Evolutionary conservation across 2,888 invertebrate species (phyloP), one percentile per base, ranked within the genome.

Genomic region (Mamestra brassicae): DNA sequence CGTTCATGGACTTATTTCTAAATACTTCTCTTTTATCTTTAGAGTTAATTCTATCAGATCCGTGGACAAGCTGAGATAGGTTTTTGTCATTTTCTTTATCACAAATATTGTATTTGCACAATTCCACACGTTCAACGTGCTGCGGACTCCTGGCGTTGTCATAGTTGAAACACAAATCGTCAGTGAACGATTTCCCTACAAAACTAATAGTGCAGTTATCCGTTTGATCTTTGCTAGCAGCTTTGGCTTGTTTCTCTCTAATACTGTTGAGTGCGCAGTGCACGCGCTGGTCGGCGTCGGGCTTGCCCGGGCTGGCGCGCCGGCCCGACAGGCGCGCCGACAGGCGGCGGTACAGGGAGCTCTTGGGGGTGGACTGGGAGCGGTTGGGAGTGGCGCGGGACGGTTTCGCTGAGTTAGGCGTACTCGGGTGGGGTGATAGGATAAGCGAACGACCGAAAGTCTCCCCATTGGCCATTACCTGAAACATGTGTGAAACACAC

Each of bases 401-500:
- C 69, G 94, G 92, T 87, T 93, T 93, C 74, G 88, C 81, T 81
- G 92, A 91, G 89, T 91, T 94, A 79, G 96, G 94, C 76, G 94
- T 96, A 92, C 90, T 96, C 74, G 94, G 93, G 86, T 91, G 95
- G 80, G 96, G 95, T 81, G 96, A 96, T 81, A 96, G 96, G 97
- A 97, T 96, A 97, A 96, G 97, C 97, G 97, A 97, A 96, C 96
- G 96, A 95, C 97, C 97, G 97, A 97, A 97, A 96, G 97, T 97
- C 96, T 97, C 97, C 94, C 97, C 97, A 95, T 97, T 97, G 96
- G 97, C 97, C 97, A 97, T 97, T 93, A 97, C 97, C 97, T 97
- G 97, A 97, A 97, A 97, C 97, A 96, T 96, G 97, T 94, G 96
- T 96, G 97, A 97, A 95, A 96, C 96, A 96, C 96, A 96, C 96